Percentiles rank a stretch among this genome's conserved stretches.
Evolutionary conservation across 1,140 invertebrate genomes (phyloP).

Genomic region (Saccostrea echinata): DNA sequence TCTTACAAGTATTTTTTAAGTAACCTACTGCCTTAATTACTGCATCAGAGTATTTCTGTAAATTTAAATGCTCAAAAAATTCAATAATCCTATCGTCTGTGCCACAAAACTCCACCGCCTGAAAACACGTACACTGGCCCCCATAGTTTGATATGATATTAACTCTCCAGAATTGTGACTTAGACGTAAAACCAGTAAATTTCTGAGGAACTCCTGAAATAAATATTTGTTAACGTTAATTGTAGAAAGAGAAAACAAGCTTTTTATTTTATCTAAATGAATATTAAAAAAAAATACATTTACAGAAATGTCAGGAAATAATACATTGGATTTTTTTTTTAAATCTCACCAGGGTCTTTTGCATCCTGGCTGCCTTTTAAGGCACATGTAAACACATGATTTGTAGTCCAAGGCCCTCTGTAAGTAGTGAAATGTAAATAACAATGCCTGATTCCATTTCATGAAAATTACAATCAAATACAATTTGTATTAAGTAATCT

Average conservation of each 20-base stretch:
- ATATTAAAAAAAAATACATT: no score
- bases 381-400: constrained; percentile 63
- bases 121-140: constrained; percentile 69
- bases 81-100: constrained; percentile 62
- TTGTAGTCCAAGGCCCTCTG: constrained; percentile 70
- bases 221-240: background rate
- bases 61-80: constrained; percentile 57
- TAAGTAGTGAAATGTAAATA: background rate
- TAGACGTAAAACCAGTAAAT: constrained; percentile 67
- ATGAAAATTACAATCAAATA: no score
- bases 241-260: background rate
- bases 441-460: no score
- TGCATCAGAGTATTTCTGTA: constrained; percentile 56
- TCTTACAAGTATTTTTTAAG: background rate
- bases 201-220: constrained; percentile 67
- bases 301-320: no score
- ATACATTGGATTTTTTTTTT: background rate
- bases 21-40: constrained; percentile 53
- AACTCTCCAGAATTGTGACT: constrained; percentile 65
- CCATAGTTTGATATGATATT: constrained; percentile 69
- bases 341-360: constrained; percentile 63
- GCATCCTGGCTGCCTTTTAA: constrained; percentile 63
- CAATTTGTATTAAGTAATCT: no score
- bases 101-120: constrained; percentile 69
- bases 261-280: no score